A percentile compares a stretch with the other conserved stretches of the same genome.
Evolutionary conservation across 2,888 invertebrate species (phyloP).

Genomic region (Drosophila dives): DNA sequence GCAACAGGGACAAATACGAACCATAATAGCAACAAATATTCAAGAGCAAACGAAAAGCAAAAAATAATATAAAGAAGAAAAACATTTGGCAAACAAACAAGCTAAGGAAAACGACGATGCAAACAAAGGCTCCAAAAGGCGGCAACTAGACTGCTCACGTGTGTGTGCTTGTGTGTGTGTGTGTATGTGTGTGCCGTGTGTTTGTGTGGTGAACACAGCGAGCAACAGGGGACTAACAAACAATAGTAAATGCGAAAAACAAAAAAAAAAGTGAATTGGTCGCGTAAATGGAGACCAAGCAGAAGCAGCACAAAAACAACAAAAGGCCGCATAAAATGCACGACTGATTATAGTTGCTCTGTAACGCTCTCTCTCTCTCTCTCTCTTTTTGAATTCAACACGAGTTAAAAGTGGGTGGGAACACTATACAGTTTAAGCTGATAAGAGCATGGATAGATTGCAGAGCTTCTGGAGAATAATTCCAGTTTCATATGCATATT

Average conservation of each 20-base stretch:
- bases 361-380: background rate
- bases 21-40: slow-evolving; percentile 41
- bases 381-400: slow-evolving; percentile 4
- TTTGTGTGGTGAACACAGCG: slow-evolving; percentile 14
- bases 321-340: slow-evolving; percentile 55
- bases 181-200: slow-evolving; percentile 8
- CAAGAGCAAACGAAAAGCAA: slow-evolving; percentile 47
- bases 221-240: slow-evolving; percentile 52
- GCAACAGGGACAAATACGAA: slow-evolving; percentile 11
- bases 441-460: background rate
- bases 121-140: slow-evolving; percentile 57
- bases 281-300: slow-evolving; percentile 51
- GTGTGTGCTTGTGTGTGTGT: slow-evolving; percentile 8
- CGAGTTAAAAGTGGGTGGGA: slow-evolving; percentile 45
- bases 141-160: slow-evolving; percentile 45
- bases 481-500: background rate
- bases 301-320: slow-evolving; percentile 58
- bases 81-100: slow-evolving; percentile 67
- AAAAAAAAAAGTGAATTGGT: slow-evolving; percentile 58
- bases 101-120: slow-evolving; percentile 34
- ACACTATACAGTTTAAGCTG: slow-evolving; percentile 12
- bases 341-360: slow-evolving; percentile 49
- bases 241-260: slow-evolving; percentile 44
- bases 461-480: background rate
- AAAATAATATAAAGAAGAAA: slow-evolving; percentile 39